Base-by-base conservation (phyloP, 2,888 invertebrate genomes). In the Chrysotoxum bicinctum region DNA sequence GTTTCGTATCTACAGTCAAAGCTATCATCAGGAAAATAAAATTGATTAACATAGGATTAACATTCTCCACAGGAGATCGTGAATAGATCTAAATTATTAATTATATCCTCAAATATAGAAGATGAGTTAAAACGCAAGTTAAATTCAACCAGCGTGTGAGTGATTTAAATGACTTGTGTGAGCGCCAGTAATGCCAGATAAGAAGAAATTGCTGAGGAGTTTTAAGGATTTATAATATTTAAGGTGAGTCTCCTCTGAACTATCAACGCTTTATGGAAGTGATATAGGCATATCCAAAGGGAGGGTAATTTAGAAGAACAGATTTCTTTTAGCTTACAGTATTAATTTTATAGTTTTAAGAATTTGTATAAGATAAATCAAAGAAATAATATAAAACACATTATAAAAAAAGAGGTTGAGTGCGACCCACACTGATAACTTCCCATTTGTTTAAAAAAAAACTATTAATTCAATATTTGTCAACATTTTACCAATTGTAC, bases 41-140 rank as follows among this genome's bases (percentile, higher is more conserved):
- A 66, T 58, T 77, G 60, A 62, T 70, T 77, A 77, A 43, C 50
- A 60, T 69, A 35, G 40, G 30, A 48, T 35, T 19, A 69, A 68
- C n/a, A n/a, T 60, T n/a, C 40, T 14, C 56, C 10, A 23, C 64
- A 35, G 48, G 64, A 16, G 37, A 43, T 26, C 45, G 3, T 23
- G 16, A 64, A 69, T 21, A 14, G 21, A 30, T 54, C 35, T 69
- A 68, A 69, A 54, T 69, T 52, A 62, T 54, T 75, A 62, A 75
- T 19, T 75, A 58, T 40, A 72, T 56, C 72, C 35, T 26, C 64
- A 50, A 75, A 54, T 48, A 26, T 26, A 60, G 10, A 21, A 10
- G 68, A 37, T 37, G 21, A 14, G 30, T 35, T 60, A 5, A 3
- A 23, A 58, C n/a, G 35, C 12, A 45, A 30, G 7, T 23, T 23